Conservation (phyloP, 1,140 invertebrate genomes). For the Meloidogyne hapla region DNA sequence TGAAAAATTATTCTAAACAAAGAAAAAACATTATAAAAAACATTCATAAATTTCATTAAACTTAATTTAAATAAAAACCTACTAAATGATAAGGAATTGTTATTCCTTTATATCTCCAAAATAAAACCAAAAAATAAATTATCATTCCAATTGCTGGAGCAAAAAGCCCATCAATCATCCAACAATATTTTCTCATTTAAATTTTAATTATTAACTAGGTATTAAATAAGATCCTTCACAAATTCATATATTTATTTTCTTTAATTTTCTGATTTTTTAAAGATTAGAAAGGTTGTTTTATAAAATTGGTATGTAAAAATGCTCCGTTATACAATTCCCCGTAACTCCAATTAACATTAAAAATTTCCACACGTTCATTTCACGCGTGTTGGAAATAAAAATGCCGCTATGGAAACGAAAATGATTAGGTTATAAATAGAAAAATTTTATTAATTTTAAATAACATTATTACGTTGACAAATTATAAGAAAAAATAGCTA, state of each 20-base stretch:
- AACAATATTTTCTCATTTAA: background rate
- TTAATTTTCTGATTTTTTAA: no score
- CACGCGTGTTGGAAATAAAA: background rate
- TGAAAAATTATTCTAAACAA: no score
- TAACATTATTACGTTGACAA: background rate
- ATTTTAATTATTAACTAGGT: no score
- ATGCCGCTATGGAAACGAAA: background rate
- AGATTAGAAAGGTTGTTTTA: background rate
- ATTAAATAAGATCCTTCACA: no score
- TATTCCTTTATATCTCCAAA: constrained; percentile 5
- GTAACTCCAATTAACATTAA: background rate
- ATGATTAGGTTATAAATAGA: constrained; percentile 2
- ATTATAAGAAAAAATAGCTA: no score
- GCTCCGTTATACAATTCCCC: background rate
- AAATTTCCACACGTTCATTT: background rate
- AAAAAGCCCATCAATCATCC: constrained; percentile 2
- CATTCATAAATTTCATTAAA: no score
- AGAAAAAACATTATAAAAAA: no score
- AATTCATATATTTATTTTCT: no score
- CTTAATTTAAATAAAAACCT: background rate
- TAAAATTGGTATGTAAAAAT: background rate
- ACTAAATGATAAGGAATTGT: constrained; percentile 1
- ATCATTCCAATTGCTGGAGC: constrained; percentile 1
- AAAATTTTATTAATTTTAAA: constrained; percentile 6
- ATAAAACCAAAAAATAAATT: constrained; percentile 7